A percentile compares a stretch with the other conserved stretches of the same genome.
Conservation (phyloP, 2,797 vertebrate genomes). For the Astyanax mexicanus region DNA sequence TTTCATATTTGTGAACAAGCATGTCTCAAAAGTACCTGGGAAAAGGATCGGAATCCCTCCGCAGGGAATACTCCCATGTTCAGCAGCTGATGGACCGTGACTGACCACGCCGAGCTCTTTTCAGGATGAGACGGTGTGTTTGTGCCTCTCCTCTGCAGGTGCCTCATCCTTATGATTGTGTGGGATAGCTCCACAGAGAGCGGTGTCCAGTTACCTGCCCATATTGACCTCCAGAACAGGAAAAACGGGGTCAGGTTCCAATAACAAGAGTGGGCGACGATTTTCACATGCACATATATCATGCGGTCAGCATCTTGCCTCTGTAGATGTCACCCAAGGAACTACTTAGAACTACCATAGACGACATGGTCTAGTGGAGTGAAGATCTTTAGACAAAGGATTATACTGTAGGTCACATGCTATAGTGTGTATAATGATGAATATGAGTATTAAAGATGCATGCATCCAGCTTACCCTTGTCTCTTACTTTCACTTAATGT, state of each 20-base stretch:
- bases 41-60: conserved; percentile 43
- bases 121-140: conserved; percentile 63
- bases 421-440: neutral
- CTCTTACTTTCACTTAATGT: conserved; percentile 22
- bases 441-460: too few species aligned
- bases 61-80: conserved; percentile 64
- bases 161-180: conserved; percentile 72
- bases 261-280: conserved; percentile 58
- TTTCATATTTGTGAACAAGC: conserved; percentile 54
- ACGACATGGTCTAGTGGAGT: neutral
- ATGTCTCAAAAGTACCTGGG: conserved; percentile 31
- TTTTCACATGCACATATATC: conserved; percentile 65
- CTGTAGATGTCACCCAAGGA: conserved; percentile 13
- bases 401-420: neutral
- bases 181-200: conserved; percentile 66
- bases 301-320: conserved; percentile 54
- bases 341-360: too few species aligned
- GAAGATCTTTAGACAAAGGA: neutral
- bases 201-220: conserved; percentile 59
- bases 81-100: conserved; percentile 72
- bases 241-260: conserved; percentile 79
- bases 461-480: too few species aligned
- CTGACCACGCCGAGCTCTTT: conserved; percentile 73
- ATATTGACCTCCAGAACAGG: conserved; percentile 78
- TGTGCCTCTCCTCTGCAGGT: conserved; percentile 79